phyloP scores from a whole-genome alignment of 64 coral and sea anemone species.

The Anthopleura sola region DNA sequence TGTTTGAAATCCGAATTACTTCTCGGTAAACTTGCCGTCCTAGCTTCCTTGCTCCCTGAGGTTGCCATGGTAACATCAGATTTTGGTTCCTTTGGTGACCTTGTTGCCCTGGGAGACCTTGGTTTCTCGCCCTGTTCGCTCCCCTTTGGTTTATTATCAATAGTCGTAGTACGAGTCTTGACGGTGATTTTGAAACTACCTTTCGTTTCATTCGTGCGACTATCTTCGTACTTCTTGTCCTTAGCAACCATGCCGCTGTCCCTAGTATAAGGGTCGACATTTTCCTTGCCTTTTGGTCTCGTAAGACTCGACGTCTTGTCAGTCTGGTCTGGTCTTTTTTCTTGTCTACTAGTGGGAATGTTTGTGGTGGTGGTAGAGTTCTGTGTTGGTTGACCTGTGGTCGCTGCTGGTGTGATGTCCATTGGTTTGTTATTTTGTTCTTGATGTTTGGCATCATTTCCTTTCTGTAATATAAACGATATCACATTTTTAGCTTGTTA shows the following conservation, averaged over 20 bases:
- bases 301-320: not conserved
- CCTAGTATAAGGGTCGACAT: not conserved
- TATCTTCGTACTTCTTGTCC: not conserved
- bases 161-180: not conserved
- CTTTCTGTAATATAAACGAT: not conserved
- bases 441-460: not conserved
- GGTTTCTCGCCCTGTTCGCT: not conserved
- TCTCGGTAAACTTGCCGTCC: not conserved
- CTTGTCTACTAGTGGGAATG: not conserved
- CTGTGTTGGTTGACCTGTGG: not conserved
- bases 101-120: not conserved
- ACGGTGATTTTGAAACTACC: not conserved
- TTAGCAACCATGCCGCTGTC: not conserved
- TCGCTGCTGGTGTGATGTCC: constrained; percentile 17
- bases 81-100: not conserved
- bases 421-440: not conserved
- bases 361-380: constrained; percentile 19
- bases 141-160: not conserved
- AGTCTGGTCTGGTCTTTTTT: not conserved
- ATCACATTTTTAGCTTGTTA: not conserved
- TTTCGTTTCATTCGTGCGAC: not conserved
- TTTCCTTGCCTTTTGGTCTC: constrained; percentile 18
- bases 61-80: constrained; percentile 1
- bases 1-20: not conserved
- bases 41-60: not conserved